Conservation (phyloP, 2,797 vertebrate genomes). For the Tragelaphus oryx region DNA sequence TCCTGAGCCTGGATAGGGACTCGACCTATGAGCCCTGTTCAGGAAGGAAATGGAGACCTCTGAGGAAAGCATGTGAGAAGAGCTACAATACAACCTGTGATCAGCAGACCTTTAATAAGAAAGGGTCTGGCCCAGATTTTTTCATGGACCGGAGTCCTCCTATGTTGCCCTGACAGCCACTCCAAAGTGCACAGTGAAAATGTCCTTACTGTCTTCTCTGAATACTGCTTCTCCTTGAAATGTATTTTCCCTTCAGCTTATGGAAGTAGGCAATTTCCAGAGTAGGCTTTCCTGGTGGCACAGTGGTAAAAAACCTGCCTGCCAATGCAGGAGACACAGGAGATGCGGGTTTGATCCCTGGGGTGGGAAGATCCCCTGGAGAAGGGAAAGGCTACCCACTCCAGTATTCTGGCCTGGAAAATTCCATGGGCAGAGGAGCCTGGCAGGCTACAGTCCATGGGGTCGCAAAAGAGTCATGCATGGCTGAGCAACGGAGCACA, state of each 20-base stretch:
- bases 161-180: background rate
- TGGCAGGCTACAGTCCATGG: background rate
- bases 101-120: conserved; percentile 43
- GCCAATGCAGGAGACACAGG: background rate
- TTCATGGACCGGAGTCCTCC: background rate
- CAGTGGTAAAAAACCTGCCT: background rate
- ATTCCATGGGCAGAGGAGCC: background rate
- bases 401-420: background rate
- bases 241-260: background rate
- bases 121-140: background rate
- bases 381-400: background rate
- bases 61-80: conserved; percentile 82
- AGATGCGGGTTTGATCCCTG: background rate
- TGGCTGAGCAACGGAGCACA: background rate
- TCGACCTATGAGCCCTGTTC: conserved; percentile 77
- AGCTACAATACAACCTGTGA: conserved; percentile 58
- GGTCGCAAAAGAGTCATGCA: background rate
- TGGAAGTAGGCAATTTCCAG: background rate
- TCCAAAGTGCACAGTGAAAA: background rate
- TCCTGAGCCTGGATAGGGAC: conserved; percentile 76
- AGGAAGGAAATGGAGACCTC: conserved; percentile 87
- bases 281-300: background rate
- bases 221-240: background rate
- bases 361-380: background rate
- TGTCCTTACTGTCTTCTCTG: background rate